Base-by-base conservation (phyloP, 2,113 vertebrate genomes). In the Xenotilapia longispinis region DNA sequence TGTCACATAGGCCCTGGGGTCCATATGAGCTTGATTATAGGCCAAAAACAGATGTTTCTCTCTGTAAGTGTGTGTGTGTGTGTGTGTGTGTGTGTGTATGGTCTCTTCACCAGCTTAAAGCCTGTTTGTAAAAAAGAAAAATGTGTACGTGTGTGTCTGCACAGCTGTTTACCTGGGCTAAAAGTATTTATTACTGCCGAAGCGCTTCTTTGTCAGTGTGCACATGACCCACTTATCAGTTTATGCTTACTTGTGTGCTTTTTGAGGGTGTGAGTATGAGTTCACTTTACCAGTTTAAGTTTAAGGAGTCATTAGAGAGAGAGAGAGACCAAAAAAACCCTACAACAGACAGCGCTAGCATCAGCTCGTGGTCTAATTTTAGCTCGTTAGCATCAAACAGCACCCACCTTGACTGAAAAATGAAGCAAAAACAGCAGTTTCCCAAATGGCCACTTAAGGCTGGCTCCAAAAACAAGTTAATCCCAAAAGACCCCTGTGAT, bases 31-130 rank as follows among this genome's bases (percentile, higher is more conserved):
- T 88, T 91, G 84, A 94, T 85, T 94, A 87, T 26, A 88, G 90
- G 84, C 92, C 90, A 81, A 88, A 90, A 95, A 87, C 95, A 95
- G 94, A 95, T 95, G 95, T 95, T 92, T 60, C 65, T 89, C 33
- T 23, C 47, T 42, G 5, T 81, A 36, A 82, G 70, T 84, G 9
- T n/a, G 55, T 8, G 55, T 14, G 55, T 9, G 55, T n/a, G 5
- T 68, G 17, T 81, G 58, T 28, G 5, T 57, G 6, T 45, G 55
- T 28, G 8, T 60, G 26, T 19, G 11, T 17, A 2, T 54, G 21
- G 81, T 54, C 73, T 83, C 58, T 75, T 49, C 31, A 36, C 57
- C 12, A 88, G 42, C 13, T 89, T 36, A 63, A 81, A 83, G 42
- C 19, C 17, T 82, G 42, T 86, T 36, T 91, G 65, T 57, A 47